Evolutionary conservation across 2,888 invertebrate species (phyloP).

Genomic region (Watsonalla binaria): DNA sequence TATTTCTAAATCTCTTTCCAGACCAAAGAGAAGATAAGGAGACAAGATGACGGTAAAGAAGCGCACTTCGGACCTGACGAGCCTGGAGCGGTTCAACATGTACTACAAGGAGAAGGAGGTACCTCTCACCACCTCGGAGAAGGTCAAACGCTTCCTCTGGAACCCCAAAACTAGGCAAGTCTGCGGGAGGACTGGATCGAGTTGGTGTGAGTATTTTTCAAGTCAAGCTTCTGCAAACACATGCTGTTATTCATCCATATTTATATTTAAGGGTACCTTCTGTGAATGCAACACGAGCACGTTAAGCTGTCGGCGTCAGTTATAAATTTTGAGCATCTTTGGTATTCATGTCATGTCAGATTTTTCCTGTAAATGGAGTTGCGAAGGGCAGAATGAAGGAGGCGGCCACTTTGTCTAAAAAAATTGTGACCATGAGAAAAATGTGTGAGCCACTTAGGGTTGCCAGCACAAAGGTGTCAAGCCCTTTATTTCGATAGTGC

Average conservation of each 20-base stretch:
- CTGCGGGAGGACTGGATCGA: slow-evolving; percentile 86
- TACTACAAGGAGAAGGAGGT: slow-evolving; percentile 83
- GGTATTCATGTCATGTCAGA: too few species aligned
- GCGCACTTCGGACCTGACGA: slow-evolving; percentile 73
- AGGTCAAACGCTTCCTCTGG: slow-evolving; percentile 84
- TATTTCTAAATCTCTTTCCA: neutral
- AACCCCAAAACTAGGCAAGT: slow-evolving; percentile 85
- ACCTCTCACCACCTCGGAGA: slow-evolving; percentile 76
- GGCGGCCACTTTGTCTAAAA: too few species aligned
- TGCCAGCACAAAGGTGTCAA: too few species aligned
- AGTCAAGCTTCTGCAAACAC: neutral
- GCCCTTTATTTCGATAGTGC: too few species aligned
- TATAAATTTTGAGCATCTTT: too few species aligned
- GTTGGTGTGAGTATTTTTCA: slow-evolving; percentile 88
- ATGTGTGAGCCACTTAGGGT: too few species aligned
- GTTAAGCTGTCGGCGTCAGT: too few species aligned
- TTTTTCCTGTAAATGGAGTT: too few species aligned
- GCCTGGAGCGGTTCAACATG: slow-evolving; percentile 80
- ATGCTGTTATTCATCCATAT: neutral
- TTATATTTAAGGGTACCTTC: neutral
- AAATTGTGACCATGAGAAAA: too few species aligned
- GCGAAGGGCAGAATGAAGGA: too few species aligned
- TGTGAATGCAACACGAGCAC: too few species aligned
- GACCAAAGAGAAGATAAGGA: slow-evolving; percentile 2
- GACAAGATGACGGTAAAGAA: slow-evolving; percentile 76